Evolutionary conservation across 2,888 invertebrate species (phyloP).

Genomic region (Mythimna pallens): DNA sequence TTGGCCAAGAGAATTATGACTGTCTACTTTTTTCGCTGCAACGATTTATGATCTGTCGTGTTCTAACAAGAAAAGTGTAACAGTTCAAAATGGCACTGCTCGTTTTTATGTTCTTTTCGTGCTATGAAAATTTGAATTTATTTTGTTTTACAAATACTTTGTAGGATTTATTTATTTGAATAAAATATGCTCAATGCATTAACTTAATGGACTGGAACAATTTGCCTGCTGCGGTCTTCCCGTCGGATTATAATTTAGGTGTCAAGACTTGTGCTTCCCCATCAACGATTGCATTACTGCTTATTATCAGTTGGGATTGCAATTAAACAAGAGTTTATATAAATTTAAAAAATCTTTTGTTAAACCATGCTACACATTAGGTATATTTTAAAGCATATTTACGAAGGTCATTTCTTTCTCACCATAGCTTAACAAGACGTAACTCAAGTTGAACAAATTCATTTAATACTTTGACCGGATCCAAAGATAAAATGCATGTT

Average conservation of each 20-base stretch:
- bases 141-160: background rate
- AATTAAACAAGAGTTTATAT: too few species aligned
- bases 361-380: background rate
- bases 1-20: conserved; percentile 8
- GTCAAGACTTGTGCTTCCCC: too few species aligned
- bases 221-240: too few species aligned
- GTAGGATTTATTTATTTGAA: background rate
- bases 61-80: background rate
- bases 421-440: background rate
- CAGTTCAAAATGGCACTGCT: background rate
- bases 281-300: too few species aligned
- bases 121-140: background rate
- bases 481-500: conserved; percentile 37
- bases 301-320: too few species aligned
- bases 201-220: too few species aligned
- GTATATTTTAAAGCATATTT: too few species aligned
- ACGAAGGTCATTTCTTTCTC: background rate
- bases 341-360: background rate
- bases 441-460: background rate
- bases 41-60: conserved; percentile 1
- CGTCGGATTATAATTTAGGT: too few species aligned
- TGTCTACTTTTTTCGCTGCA: background rate
- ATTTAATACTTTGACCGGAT: conserved; percentile 2
- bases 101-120: background rate
- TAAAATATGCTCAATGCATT: background rate